Base-by-base conservation (phyloP, 2,113 vertebrate genomes). In the Corvus hawaiiensis region DNA sequence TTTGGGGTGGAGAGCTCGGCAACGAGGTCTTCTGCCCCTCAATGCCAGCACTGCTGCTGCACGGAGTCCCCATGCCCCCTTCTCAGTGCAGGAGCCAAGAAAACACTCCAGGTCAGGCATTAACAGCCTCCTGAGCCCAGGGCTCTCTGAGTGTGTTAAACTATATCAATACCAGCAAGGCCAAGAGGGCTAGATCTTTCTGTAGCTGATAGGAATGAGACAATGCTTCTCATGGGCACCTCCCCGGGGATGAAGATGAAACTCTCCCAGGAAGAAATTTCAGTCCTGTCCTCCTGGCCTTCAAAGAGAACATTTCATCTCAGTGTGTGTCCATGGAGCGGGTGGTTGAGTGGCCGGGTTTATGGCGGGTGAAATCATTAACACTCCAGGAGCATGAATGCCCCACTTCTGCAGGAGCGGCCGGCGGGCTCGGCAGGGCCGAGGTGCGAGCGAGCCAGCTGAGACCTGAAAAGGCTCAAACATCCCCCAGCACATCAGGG, bases 301-400 rank as follows among this genome's bases (percentile, higher is more conserved):
- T 72, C 49, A 39, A 27, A 58, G n/a, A 62, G 73, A 56, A 26
- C 52, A 18, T 96, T 96, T 96, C 23, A 87, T 96, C 93, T 95
- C 0, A 0, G 79, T 90, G 90, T 89, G 96, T 94, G 93, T 96
- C 85, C 4, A 1, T 0, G 4, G 46, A 59, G 46, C 1, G 1
- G 1, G 6, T 0, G 9, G 94, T 9, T 13, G 51, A 74, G 78
- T 0, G 11, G 61, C 44, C 0, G 7, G 41, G 73, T 96, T 96
- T 94, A 89, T 35, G 37, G 92, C 16, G 54, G 92, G 90, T 81
- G 90, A 96, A 93, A 61, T 81, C 93, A 90, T 90, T 96, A 93
- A 90, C 85, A 49, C 88, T 5, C 48, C 0, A 0, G 32, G 11
- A 77, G 64, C 61, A 49, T 95, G 88, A 96, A 94, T 89, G 76